Evolutionary conservation across 2,888 invertebrate species (phyloP), one percentile per base, ranked within the genome.

Genomic region (Cyrtodaria siliqua): DNA sequence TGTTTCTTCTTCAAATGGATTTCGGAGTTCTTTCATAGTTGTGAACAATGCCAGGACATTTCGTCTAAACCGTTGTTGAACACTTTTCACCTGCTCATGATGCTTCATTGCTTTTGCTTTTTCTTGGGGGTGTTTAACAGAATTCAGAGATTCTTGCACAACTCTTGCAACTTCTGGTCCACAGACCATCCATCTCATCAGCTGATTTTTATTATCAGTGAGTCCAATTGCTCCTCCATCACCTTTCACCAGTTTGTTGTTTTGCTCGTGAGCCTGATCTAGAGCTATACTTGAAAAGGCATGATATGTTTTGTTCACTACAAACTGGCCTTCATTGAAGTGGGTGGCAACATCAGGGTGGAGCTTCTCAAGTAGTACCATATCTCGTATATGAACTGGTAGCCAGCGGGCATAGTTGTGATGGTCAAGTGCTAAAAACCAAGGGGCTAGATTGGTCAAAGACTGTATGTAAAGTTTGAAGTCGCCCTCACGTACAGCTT

Each of bases 221-320:
- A 84, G 9, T 1, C 84, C 80, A 24, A 86, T 50, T 0, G 72
- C 84, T 27, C 79, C 79, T n/a, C 82, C 83, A 66, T 87, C 82
- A 33, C 68, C 83, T 75, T 85, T 33, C 44, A 84, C 68, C 26
- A 82, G 29, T 50, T 70, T 82, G 73, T 86, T 86, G 59, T 66
- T 71, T 40, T 87, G 84, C 49, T 87, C 81, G 53, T 85, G 82
- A 12, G 84, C 78, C 56, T 83, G 83, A 49, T 84, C 72, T 44
- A 82, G 73, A 14, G 84, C 77, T 50, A 80, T 72, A 40, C 59
- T 50, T n/a, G 80, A 83, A 49, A 77, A 83, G 14, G 56, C 49
- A 18, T 60, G 53, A 2, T 42, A 47, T 16, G 83, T 79, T 55
- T 87, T 87, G 40, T 77, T 55, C 0, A 82, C 69, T 26, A 73